A percentile compares a stretch with the other conserved stretches of the same genome.
Conservation (phyloP, 2,888 invertebrate species). For the Andrena minutula region DNA sequence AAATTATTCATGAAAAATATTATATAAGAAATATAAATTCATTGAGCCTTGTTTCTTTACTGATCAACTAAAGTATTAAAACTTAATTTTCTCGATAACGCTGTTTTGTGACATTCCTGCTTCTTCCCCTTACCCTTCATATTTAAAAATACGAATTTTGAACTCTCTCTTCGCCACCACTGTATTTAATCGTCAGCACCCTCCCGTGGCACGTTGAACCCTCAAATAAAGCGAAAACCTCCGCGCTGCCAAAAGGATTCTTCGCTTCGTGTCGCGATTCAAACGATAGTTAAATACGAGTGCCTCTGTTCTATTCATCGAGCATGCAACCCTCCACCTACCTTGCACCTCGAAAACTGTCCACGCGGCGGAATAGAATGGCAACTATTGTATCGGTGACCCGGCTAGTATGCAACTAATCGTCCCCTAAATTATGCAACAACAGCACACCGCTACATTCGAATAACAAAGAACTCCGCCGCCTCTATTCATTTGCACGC, state of each 20-base stretch:
- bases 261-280: conserved; percentile 57
- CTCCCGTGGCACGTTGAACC: neutral
- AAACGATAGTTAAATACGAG: conserved; percentile 48
- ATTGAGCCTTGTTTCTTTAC: too few species aligned
- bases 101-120: too few species aligned
- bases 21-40: too few species aligned
- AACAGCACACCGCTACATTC: conserved; percentile 39
- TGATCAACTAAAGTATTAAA: too few species aligned
- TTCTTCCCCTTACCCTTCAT: too few species aligned
- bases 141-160: too few species aligned
- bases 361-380: conserved; percentile 30
- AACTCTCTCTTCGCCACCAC: too few species aligned
- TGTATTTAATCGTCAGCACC: neutral
- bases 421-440: conserved; percentile 65
- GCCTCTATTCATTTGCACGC: conserved; percentile 59
- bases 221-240: conserved; percentile 16
- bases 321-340: conserved; percentile 67
- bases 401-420: conserved; percentile 43
- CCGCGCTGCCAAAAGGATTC: conserved; percentile 46
- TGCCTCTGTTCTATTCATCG: conserved; percentile 46
- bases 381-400: conserved; percentile 33
- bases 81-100: too few species aligned
- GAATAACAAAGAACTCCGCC: conserved; percentile 60
- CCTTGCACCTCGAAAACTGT: conserved; percentile 55
- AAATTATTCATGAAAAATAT: too few species aligned